These are phyloP conservation scores for Cynoglossus semilaevis DNA, from an alignment of 2,113 vertebrate genomes.

Conservation along the genomic window DNA sequence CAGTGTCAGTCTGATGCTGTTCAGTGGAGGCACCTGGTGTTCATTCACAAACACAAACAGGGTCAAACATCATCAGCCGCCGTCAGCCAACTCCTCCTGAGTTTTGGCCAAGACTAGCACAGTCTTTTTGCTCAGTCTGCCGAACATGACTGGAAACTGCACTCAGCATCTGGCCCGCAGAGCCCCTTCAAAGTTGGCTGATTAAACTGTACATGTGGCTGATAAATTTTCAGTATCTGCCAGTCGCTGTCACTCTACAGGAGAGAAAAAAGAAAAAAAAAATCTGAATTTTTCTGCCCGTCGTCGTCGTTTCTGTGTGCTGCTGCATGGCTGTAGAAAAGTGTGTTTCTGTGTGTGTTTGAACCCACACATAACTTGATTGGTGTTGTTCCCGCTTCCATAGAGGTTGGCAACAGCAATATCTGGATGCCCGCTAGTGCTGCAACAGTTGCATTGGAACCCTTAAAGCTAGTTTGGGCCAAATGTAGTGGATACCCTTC, in stretches of 20 bases:
- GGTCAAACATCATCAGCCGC: conserved; percentile 24
- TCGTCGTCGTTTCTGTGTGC: conserved; percentile 20
- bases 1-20: not conserved
- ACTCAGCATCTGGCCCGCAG: conserved; percentile 38
- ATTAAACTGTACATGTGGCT: conserved; percentile 21
- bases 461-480: conserved; percentile 97
- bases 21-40: conserved; percentile 33
- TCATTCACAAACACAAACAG: conserved; percentile 16
- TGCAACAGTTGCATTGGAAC: conserved; percentile 90
- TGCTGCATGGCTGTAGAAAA: conserved; percentile 50
- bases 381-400: conserved; percentile 71
- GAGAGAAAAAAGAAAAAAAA: not conserved
- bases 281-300: conserved; percentile 35
- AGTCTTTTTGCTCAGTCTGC: conserved; percentile 8
- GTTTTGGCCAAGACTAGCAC: conserved; percentile 27
- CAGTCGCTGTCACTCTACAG: conserved; percentile 3
- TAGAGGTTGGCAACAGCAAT: conserved; percentile 95
- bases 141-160: conserved; percentile 27
- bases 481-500: conserved; percentile 99
- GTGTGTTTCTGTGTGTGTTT: conserved; percentile 50
- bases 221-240: conserved; percentile 32
- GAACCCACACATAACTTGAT: conserved; percentile 63
- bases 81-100: conserved; percentile 26
- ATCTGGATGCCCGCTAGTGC: conserved; percentile 96
- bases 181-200: conserved; percentile 38